Evolutionary conservation across 2,113 vertebrate species (phyloP).

Genomic region (Nanorana parkeri): DNA sequence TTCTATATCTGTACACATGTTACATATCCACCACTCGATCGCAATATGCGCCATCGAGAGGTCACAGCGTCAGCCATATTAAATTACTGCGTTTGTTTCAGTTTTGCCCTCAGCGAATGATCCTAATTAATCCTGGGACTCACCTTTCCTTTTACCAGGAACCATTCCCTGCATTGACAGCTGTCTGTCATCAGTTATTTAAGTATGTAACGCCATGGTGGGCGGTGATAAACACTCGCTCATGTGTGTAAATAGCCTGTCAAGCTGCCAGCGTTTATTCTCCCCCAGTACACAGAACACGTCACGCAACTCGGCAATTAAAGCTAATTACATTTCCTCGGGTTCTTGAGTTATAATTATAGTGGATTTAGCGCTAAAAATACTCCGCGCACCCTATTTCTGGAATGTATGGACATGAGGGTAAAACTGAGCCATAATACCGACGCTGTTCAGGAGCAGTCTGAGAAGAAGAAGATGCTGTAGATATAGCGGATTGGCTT

Average conservation of each 20-base stretch:
- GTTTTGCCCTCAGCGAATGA: no score
- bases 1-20: no score
- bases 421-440: not conserved
- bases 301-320: conserved; percentile 14
- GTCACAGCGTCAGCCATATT: no score
- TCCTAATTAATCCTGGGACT: not conserved
- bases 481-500: no score
- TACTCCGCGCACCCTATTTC: not conserved
- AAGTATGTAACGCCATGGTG: not conserved
- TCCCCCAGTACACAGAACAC: not conserved
- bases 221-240: not conserved
- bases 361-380: not conserved
- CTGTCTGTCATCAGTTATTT: conserved; percentile 3
- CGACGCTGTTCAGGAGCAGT: not conserved
- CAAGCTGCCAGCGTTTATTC: not conserved
- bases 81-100: no score
- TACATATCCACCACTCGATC: no score
- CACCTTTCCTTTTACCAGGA: not conserved
- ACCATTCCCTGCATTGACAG: not conserved
- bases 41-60: no score
- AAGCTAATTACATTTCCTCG: not conserved
- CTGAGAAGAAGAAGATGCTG: no score
- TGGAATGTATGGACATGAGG: not conserved
- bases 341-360: conserved; percentile 16
- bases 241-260: conserved; percentile 10